These are phyloP conservation scores for Rhineura floridana DNA, from an alignment of 2,113 vertebrate species.

Conservation along the genomic window DNA sequence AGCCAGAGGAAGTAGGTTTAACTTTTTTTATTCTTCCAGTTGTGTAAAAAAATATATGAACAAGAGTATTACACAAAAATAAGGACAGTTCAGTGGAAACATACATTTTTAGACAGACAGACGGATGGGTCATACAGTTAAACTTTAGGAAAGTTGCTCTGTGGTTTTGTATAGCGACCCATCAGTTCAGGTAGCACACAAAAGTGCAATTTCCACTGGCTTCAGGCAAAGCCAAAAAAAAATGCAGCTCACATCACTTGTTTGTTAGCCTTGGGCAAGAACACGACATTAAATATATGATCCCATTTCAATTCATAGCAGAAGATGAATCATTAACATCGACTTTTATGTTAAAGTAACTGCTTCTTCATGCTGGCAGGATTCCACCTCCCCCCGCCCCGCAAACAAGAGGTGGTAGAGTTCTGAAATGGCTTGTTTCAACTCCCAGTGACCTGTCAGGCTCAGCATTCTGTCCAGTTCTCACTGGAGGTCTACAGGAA, in stretches of 20 bases:
- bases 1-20: neutral
- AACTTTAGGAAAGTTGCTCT: constrained; percentile 18
- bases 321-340: neutral
- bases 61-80: constrained; percentile 44
- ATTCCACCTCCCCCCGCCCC: too few relatives aligned
- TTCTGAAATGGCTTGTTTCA: neutral
- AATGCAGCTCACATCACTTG: neutral
- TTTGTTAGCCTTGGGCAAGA: neutral
- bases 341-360: too few relatives aligned
- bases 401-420: neutral
- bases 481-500: neutral
- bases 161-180: neutral
- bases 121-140: constrained; percentile 30
- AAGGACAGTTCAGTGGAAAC: constrained; percentile 47
- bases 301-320: neutral
- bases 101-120: constrained; percentile 27
- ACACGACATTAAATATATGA: neutral
- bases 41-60: constrained; percentile 67
- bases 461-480: neutral
- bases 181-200: fast-evolving
- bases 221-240: neutral
- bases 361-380: too few relatives aligned
- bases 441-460: too few relatives aligned
- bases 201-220: fast-evolving
- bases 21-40: constrained; percentile 69